phyloP scores from a whole-genome alignment of 2,888 invertebrate genomes.

The Machimus atricapillus region DNA sequence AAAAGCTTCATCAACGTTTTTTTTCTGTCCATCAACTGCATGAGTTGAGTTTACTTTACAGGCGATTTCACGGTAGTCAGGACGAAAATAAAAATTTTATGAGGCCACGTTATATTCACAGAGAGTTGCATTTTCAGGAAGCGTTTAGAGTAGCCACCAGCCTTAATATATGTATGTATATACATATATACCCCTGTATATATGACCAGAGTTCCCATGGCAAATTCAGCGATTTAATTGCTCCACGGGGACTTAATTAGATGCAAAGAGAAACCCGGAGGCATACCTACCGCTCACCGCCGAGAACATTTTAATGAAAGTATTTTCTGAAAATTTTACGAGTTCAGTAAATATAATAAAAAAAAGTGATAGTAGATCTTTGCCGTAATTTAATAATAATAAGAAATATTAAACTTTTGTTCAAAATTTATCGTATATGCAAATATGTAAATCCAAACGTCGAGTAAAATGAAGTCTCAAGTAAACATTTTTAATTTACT shows the following conservation, averaged over 20 bases:
- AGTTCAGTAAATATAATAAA: not conserved
- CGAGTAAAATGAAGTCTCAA: too few species aligned
- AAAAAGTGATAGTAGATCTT: not conserved
- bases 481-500: too few species aligned
- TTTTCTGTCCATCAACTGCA: not conserved
- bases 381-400: not conserved
- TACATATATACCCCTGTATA: too few species aligned
- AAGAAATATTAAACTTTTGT: not conserved
- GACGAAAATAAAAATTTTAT: not conserved
- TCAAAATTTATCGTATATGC: not conserved
- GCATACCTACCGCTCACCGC: not conserved
- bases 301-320: not conserved
- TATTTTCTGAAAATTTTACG: not conserved
- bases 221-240: not conserved
- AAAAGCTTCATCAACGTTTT: not conserved
- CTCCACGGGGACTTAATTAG: not conserved
- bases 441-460: too few species aligned
- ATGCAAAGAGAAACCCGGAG: not conserved
- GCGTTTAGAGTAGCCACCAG: not conserved
- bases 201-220: not conserved
- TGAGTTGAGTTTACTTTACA: not conserved
- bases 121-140: not conserved
- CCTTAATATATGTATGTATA: not conserved
- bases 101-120: not conserved
- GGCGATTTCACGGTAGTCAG: not conserved